phyloP scores from a whole-genome alignment of 2,888 invertebrate genomes.

The Caenorhabditis becei region DNA sequence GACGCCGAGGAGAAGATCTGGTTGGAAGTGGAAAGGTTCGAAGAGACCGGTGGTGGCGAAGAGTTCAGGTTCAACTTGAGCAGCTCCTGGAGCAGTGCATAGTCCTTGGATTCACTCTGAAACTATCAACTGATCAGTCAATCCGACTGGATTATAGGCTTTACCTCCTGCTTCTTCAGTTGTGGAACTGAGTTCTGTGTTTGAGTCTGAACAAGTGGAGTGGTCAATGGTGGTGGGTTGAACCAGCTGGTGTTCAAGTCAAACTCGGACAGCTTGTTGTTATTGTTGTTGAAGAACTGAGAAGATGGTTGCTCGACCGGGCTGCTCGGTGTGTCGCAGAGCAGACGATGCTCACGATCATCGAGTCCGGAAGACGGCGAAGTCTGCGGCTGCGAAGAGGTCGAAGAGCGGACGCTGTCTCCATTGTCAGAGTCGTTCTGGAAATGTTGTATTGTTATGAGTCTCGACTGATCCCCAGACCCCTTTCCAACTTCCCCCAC shows the following conservation, averaged over 20 bases:
- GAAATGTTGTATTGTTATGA: background rate
- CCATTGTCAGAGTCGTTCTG: constrained; percentile 65
- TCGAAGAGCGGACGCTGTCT: constrained; percentile 66
- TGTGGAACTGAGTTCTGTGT: constrained; percentile 27
- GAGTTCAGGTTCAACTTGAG: constrained; percentile 66
- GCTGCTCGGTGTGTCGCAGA: constrained; percentile 54
- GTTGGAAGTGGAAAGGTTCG: constrained; percentile 19
- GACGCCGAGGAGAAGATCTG: constrained; percentile 48
- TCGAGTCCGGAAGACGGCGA: constrained; percentile 60
- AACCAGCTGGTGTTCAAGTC: constrained; percentile 55
- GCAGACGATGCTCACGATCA: constrained; percentile 58
- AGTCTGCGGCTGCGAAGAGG: constrained; percentile 66
- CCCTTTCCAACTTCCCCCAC: background rate
- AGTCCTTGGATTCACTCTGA: constrained; percentile 53
- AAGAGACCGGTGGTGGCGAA: constrained; percentile 15
- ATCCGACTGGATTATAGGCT: too few species aligned
- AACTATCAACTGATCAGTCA: too few species aligned
- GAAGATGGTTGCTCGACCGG: constrained; percentile 48
- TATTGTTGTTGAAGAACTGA: constrained; percentile 44
- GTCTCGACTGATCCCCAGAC: background rate
- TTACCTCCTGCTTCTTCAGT: constrained; percentile 51
- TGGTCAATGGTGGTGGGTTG: constrained; percentile 54
- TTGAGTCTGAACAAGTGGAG: constrained; percentile 21
- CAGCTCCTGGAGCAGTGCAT: constrained; percentile 65
- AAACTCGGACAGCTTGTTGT: constrained; percentile 38